Percentiles rank a stretch among this genome's conserved stretches.
phyloP scores from a whole-genome alignment of 2,888 invertebrate species.

The Saturnia japonica region DNA sequence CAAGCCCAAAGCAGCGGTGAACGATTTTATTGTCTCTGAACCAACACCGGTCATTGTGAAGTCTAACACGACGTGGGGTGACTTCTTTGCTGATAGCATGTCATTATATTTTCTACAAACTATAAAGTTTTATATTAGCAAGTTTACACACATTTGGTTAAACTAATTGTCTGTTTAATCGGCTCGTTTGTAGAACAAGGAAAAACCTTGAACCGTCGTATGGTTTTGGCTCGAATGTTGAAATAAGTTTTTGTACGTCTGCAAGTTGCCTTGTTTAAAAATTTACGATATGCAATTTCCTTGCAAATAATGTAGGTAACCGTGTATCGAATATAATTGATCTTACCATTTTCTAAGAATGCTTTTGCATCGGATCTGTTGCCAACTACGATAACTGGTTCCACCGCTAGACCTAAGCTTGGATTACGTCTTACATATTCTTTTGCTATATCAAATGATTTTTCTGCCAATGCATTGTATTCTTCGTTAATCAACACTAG shows the following conservation, averaged over 20 bases:
- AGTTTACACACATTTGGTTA: conserved; percentile 8
- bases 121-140: conserved; percentile 45
- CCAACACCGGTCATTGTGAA: conserved; percentile 90
- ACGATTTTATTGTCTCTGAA: conserved; percentile 92
- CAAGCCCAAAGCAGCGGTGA: conserved; percentile 88
- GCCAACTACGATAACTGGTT: conserved; percentile 84
- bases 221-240: background rate
- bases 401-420: conserved; percentile 84
- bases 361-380: conserved; percentile 88
- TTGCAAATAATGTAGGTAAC: background rate
- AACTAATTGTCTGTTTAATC: conserved; percentile 24
- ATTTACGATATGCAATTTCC: conserved; percentile 4
- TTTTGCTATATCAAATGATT: conserved; percentile 86
- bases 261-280: conserved; percentile 6
- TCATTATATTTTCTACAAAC: conserved; percentile 88
- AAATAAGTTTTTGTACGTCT: conserved; percentile 3
- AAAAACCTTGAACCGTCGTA: conserved; percentile 22
- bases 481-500: conserved; percentile 89
- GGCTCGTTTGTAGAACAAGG: conserved; percentile 19
- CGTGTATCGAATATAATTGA: background rate
- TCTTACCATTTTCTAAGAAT: conserved; percentile 86
- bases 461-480: conserved; percentile 86
- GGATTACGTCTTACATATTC: conserved; percentile 87
- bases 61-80: conserved; percentile 91
- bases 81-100: conserved; percentile 83